Conservation (phyloP, 2,888 invertebrate genomes). For the Lissonota sp. region DNA sequence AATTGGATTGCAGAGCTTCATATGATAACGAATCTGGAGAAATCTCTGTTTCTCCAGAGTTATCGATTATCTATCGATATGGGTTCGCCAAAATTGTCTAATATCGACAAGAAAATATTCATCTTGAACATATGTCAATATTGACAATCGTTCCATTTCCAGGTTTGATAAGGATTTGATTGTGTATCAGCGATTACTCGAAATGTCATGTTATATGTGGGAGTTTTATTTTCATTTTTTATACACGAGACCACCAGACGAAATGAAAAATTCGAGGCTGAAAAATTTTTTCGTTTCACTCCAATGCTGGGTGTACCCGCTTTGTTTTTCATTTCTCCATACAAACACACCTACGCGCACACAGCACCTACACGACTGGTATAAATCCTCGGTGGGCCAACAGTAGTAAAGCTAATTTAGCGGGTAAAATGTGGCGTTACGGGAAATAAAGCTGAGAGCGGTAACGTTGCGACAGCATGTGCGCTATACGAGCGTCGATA, state of each 20-base stretch:
- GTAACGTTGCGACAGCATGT: conserved; percentile 55
- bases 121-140: no score
- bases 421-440: conserved; percentile 76
- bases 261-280: neutral
- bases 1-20: no score
- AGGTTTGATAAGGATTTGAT: no score
- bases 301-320: neutral
- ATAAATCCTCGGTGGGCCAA: conserved; percentile 72
- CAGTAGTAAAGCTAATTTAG: conserved; percentile 76
- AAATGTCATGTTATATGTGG: no score
- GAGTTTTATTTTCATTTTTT: no score
- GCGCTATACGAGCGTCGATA: conserved; percentile 60
- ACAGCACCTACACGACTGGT: conserved; percentile 58
- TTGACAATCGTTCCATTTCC: no score
- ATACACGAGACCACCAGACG: neutral
- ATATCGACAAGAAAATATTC: no score
- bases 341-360: neutral
- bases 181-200: no score
- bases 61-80: no score
- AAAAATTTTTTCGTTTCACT: neutral
- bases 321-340: neutral
- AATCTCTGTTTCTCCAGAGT: no score
- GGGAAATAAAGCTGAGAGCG: conserved; percentile 76
- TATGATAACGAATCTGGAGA: no score
- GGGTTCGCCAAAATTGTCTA: no score